Evolutionary conservation across 2,797 vertebrate genomes (phyloP).

Genomic region (Lacerta bilineata): DNA sequence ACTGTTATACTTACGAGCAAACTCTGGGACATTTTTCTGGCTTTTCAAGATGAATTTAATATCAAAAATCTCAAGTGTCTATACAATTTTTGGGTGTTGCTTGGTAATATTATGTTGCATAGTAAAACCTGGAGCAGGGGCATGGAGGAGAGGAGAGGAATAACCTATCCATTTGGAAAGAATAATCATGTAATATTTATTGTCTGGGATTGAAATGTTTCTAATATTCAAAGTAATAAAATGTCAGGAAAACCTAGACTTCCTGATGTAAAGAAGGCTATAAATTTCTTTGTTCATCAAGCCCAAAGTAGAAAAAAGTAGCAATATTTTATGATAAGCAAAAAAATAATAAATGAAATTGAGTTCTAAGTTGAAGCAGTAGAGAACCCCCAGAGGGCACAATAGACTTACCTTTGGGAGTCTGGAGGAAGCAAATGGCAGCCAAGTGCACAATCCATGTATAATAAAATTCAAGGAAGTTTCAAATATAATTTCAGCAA

Average conservation of each 20-base stretch:
- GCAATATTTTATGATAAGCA: conserved; percentile 73
- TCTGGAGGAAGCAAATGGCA: conserved; percentile 66
- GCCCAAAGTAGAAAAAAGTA: conserved; percentile 57
- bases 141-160: conserved; percentile 53
- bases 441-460: conserved; percentile 58
- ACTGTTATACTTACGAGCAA: conserved; percentile 19
- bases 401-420: conserved; percentile 72
- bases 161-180: conserved; percentile 84
- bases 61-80: conserved; percentile 61
- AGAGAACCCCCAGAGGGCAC: conserved; percentile 77
- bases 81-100: conserved; percentile 77
- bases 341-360: conserved; percentile 58
- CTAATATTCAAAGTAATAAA: conserved; percentile 84
- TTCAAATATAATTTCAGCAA: conserved; percentile 63
- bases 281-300: conserved; percentile 79
- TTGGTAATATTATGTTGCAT: conserved; percentile 72
- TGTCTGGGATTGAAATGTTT: conserved; percentile 85
- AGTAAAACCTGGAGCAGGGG: conserved; percentile 69
- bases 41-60: conserved; percentile 63
- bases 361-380: conserved; percentile 66
- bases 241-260: conserved; percentile 83
- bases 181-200: conserved; percentile 87
- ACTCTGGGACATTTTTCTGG: conserved; percentile 48
- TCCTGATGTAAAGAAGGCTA: conserved; percentile 81
- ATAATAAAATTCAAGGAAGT: conserved; percentile 64